Conservation (phyloP, 2,797 vertebrate genomes). For the Aselliscus stoliczkanus region DNA sequence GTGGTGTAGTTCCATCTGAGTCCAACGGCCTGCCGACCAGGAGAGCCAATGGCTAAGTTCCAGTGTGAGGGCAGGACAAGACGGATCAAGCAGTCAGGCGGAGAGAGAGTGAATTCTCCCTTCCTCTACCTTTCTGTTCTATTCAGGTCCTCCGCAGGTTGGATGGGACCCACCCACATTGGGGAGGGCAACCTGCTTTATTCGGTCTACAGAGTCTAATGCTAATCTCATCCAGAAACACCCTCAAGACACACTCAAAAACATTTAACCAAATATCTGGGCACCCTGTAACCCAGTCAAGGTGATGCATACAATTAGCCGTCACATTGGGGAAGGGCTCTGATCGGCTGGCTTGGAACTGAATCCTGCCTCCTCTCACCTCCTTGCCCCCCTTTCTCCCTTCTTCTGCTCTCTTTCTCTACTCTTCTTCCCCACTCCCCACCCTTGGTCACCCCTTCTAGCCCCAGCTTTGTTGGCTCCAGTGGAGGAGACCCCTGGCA, state of each 20-base stretch:
- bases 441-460: background rate
- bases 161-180: too few relatives aligned
- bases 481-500: background rate
- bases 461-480: background rate
- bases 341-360: background rate
- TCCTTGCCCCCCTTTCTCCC: fast-evolving
- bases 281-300: background rate
- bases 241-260: background rate
- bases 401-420: background rate
- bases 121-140: background rate
- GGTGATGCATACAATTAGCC: background rate
- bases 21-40: background rate
- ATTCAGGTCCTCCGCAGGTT: background rate
- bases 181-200: background rate
- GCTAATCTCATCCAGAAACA: background rate
- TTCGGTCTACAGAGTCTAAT: background rate
- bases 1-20: background rate
- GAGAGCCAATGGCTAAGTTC: background rate
- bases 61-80: background rate
- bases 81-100: background rate
- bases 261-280: background rate
- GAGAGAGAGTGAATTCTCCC: background rate
- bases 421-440: background rate
- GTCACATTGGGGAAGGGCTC: fast-evolving
- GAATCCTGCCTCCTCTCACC: background rate